Conservation (phyloP, 2,888 invertebrate species). For the Leptinotarsa rubiginosa region DNA sequence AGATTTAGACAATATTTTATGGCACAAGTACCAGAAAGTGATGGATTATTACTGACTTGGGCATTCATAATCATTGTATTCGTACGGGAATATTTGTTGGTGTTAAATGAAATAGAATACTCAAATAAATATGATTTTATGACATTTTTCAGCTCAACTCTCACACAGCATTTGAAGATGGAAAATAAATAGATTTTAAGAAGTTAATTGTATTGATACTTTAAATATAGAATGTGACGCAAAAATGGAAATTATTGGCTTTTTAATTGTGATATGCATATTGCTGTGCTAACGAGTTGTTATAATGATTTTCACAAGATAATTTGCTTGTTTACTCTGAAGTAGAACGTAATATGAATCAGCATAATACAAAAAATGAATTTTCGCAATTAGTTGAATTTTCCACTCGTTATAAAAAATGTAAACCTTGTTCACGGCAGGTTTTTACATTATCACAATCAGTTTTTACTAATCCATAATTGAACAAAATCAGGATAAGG, state of each 20-base stretch:
- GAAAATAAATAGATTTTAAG: no score
- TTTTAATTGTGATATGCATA: constrained; percentile 13
- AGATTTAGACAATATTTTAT: no score
- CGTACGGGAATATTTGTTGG: no score
- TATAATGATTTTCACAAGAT: constrained; percentile 2
- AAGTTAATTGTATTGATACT: background rate
- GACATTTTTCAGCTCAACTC: no score
- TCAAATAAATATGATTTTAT: no score
- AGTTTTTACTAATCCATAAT: no score
- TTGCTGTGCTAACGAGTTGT: background rate
- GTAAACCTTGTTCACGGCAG: background rate
- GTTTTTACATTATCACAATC: background rate
- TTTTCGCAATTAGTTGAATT: background rate
- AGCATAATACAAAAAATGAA: background rate
- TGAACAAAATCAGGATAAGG: no score
- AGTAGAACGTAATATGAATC: constrained; percentile 5
- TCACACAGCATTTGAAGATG: no score
- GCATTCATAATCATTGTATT: no score
- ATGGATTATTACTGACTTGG: no score
- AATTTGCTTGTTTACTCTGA: constrained; percentile 11
- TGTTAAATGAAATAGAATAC: no score
- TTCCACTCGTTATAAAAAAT: background rate
- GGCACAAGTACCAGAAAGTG: no score
- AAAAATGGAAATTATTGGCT: constrained; percentile 6
- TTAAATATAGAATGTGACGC: constrained; percentile 1